phyloP scores from a whole-genome alignment of 2,888 invertebrate species.

The Altica lythri region DNA sequence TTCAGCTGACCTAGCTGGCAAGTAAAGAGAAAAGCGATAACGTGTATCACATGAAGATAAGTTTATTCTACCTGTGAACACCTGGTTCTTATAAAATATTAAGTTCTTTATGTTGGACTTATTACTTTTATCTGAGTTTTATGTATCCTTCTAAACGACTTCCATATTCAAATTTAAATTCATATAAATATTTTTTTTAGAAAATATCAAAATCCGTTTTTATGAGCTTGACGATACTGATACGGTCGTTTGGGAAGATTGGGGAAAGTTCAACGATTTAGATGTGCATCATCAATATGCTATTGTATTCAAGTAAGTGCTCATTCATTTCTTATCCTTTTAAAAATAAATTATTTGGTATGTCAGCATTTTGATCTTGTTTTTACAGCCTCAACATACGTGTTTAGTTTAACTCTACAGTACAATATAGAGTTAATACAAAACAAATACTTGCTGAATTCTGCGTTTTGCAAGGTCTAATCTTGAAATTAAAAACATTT shows the following conservation, averaged over 20 bases:
- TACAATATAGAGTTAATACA: not conserved
- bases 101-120: too few relatives aligned
- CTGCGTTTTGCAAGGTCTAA: too few relatives aligned
- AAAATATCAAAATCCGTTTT: constrained; percentile 85
- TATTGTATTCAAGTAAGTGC: constrained; percentile 71
- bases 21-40: too few relatives aligned
- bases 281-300: constrained; percentile 93
- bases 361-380: not conserved
- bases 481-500: too few relatives aligned
- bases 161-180: not conserved
- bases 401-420: not conserved
- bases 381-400: not conserved
- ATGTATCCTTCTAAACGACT: too few relatives aligned
- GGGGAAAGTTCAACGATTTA: constrained; percentile 75
- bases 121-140: too few relatives aligned
- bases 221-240: constrained; percentile 73
- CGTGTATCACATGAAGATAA: too few relatives aligned
- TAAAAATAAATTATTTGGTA: not conserved
- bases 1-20: too few relatives aligned
- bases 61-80: too few relatives aligned
- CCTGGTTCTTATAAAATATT: too few relatives aligned
- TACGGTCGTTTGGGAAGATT: constrained; percentile 72
- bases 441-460: not conserved
- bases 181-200: constrained; percentile 57
- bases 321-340: too few relatives aligned